These are phyloP conservation scores for Metridium senile DNA, from an alignment of 92 coral and sea anemone genomes.

Conservation along the genomic window DNA sequence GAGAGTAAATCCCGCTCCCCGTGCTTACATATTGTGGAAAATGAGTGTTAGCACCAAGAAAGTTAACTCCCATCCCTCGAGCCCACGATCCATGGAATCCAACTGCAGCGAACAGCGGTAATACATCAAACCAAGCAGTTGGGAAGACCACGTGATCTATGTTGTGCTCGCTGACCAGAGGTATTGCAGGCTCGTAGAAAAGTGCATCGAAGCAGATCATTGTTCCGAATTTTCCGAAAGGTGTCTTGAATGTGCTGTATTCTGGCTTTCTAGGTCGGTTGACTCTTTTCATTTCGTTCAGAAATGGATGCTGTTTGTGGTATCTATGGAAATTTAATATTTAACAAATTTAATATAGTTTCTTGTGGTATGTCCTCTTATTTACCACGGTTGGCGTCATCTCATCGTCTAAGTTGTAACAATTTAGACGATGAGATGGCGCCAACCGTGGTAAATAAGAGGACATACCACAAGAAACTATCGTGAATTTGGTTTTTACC, in stretches of 20 bases:
- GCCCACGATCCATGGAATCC: constrained; percentile 84
- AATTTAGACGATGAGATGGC: no score
- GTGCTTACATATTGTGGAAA: constrained; percentile 46
- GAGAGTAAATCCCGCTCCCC: constrained; percentile 72
- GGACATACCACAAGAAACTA: no score
- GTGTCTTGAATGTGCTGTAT: constrained; percentile 62
- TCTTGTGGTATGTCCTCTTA: no score
- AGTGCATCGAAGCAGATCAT: constrained; percentile 73
- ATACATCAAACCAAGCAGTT: constrained; percentile 82
- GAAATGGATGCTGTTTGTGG: constrained; percentile 72
- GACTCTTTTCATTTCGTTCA: constrained; percentile 66
- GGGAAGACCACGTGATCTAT: constrained; percentile 79
- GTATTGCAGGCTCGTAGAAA: constrained; percentile 73
- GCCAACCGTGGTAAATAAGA: no score
- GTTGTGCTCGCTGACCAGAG: constrained; percentile 43
- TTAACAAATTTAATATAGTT: no score
- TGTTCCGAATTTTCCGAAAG: constrained; percentile 77
- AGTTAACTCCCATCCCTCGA: constrained; percentile 71
- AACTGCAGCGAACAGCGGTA: constrained; percentile 66
- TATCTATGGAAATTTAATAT: constrained; percentile 44
- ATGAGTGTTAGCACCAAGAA: constrained; percentile 69
- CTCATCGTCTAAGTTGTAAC: no score
- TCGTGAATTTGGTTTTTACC: no score
- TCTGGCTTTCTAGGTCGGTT: constrained; percentile 64
- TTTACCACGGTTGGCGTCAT: no score